phyloP scores from a whole-genome alignment of 2,888 invertebrate genomes.

The Phortica okadai region DNA sequence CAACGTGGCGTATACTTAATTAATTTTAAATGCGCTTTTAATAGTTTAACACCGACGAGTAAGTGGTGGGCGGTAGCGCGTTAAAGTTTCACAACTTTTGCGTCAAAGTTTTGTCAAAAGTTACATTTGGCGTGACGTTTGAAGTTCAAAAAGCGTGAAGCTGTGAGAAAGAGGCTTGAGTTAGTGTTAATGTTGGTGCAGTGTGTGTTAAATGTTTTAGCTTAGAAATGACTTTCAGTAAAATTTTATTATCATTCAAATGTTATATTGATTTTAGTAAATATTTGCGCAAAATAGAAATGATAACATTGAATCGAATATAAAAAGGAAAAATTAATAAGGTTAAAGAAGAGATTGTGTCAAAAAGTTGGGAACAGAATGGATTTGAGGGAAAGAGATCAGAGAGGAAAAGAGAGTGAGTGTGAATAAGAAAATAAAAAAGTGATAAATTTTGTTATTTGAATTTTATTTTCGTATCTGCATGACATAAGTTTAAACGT shows the following conservation, averaged over 20 bases:
- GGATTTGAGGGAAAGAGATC: no score
- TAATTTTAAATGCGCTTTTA: constrained; percentile 67
- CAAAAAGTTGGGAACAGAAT: no score
- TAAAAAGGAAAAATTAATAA: no score
- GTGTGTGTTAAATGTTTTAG: not conserved
- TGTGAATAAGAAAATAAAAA: no score
- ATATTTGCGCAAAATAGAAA: no score
- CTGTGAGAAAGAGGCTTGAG: not conserved
- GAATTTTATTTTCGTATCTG: not conserved
- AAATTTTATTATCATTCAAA: no score
- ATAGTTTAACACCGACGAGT: constrained; percentile 46
- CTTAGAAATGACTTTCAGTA: no score
- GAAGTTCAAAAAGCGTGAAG: not conserved
- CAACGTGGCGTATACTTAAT: constrained; percentile 61
- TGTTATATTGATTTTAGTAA: no score
- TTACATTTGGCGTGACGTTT: constrained; percentile 10
- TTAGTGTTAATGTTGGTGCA: not conserved
- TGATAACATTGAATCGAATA: no score
- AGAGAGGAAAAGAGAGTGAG: no score
- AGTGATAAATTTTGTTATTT: no score
- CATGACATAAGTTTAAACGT: constrained; percentile 21
- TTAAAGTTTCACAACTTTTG: constrained; percentile 16
- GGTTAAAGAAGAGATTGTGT: no score
- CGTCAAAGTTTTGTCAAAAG: constrained; percentile 36
- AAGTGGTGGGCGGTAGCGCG: not conserved